phyloP scores from a whole-genome alignment of 2,797 vertebrate genomes.

The Centroberyx gerrardi region DNA sequence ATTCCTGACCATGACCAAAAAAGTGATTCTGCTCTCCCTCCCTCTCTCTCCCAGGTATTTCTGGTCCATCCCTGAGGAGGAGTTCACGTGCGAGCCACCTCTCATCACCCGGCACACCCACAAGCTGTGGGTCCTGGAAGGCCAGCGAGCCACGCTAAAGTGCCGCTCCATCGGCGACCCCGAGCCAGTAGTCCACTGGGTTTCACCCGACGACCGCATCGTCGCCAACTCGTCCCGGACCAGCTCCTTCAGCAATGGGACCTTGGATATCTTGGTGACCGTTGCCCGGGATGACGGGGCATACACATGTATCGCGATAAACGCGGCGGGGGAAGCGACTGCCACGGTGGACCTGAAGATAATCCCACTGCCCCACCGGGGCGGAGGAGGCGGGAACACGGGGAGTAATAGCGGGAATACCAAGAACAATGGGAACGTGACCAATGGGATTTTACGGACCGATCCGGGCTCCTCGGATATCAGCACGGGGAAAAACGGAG shows the following conservation, averaged over 20 bases:
- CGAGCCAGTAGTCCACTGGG: constrained; percentile 92
- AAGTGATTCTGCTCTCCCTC: background rate
- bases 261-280: constrained; percentile 91
- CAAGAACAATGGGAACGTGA: constrained; percentile 80
- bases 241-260: constrained; percentile 92
- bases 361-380: constrained; percentile 91
- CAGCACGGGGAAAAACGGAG: constrained; percentile 86
- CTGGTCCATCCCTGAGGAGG: constrained; percentile 94
- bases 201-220: constrained; percentile 93
- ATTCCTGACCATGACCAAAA: constrained; percentile 13
- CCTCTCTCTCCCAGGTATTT: constrained; percentile 85
- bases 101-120: constrained; percentile 95
- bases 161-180: constrained; percentile 94
- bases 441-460: constrained; percentile 83
- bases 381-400: constrained; percentile 72
- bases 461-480: constrained; percentile 88
- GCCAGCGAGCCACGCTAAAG: constrained; percentile 91
- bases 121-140: constrained; percentile 93
- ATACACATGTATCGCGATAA: constrained; percentile 94
- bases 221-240: constrained; percentile 91
- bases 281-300: constrained; percentile 90
- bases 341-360: constrained; percentile 91
- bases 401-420: constrained; percentile 74
- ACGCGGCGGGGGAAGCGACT: constrained; percentile 93
- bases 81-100: constrained; percentile 94